Conservation (phyloP, 2,113 vertebrate species). For the Halcyon senegalensis region DNA sequence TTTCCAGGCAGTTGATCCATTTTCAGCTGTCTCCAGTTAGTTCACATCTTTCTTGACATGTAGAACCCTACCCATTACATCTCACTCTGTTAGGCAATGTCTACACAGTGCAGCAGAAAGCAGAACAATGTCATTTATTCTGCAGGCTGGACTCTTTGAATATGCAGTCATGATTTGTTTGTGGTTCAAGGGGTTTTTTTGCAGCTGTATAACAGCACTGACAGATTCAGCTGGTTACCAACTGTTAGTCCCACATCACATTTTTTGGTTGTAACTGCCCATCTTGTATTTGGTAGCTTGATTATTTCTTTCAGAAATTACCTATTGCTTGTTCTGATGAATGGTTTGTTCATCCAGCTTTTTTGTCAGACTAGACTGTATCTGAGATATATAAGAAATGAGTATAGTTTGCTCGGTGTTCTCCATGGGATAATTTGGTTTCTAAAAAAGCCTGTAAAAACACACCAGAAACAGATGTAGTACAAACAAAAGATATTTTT, state of each 20-base stretch:
- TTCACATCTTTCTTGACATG: not conserved
- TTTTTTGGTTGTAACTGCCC: not conserved
- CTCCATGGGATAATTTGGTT: not conserved
- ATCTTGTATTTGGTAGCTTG: not conserved
- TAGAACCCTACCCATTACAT: not conserved
- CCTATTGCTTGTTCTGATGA: not conserved
- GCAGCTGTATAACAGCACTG: not conserved
- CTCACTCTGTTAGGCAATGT: not conserved
- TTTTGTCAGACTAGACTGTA: not conserved
- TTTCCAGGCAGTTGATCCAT: not conserved
- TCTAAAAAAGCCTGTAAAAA: not conserved
- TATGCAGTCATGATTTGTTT: not conserved
- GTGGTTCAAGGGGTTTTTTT: not conserved
- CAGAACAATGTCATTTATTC: not conserved
- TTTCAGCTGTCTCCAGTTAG: not conserved
- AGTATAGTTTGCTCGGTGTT: not conserved
- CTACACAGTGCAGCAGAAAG: not conserved
- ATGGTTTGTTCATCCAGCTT: not conserved
- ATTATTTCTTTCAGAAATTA: not conserved
- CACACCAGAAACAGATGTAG: not conserved
- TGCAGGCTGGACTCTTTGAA: not conserved
- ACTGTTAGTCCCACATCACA: not conserved
- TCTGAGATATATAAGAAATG: not conserved
- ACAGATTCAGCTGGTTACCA: not conserved
- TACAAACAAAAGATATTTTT: not conserved